Base-by-base conservation (phyloP, 2,113 vertebrate genomes). In the Engraulis encrasicolus region DNA sequence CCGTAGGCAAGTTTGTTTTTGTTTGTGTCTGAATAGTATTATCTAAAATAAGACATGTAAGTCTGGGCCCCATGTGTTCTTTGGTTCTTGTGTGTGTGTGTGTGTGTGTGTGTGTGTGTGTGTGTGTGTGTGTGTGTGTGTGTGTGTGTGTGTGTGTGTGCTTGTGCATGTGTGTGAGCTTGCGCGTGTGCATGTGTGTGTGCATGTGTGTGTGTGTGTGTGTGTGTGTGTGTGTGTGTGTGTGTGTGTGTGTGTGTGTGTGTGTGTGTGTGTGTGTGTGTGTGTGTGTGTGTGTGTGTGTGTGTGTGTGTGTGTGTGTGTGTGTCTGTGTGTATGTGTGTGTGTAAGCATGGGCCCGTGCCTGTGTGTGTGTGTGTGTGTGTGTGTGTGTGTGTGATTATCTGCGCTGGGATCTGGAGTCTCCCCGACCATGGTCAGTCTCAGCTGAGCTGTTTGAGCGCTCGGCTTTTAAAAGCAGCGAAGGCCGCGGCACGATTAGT, bases 391-490 rank as follows among this genome's bases (percentile, higher is more conserved):
- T 83, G 89, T 91, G 88, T 83, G 81, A 89, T 90, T 90, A 90
- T 89, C 89, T 91, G 88, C 79, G 83, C 84, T 37, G 83, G 87
- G 87, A 89, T 92, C 92, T 93, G 58, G 50, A 91, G 92, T 88
- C 87, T 92, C 90, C 92, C 34, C 1, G 90, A n/a, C 88, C 89
- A 92, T 91, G 81, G 79, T 89, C 81, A 87, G 88, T 89, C 83
- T 80, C 85, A 50, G 79, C 37, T 81, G 89, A 90, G 90, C 86
- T 37, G 86, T 89, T 93, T 91, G 86, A 93, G 91, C 88, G 89
- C 90, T 90, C 91, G 89, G 91, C 89, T 93, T 93, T 93, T 92
- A 90, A 92, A 94, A 93, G 92, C 79, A 52, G 66, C 14, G 4
- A 87, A 91, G 92, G 89, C 91, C 50, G 61, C 86, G 91, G 89